These are phyloP conservation scores for Lophius piscatorius DNA, from an alignment of 2,113 vertebrate genomes.

Conservation along the genomic window DNA sequence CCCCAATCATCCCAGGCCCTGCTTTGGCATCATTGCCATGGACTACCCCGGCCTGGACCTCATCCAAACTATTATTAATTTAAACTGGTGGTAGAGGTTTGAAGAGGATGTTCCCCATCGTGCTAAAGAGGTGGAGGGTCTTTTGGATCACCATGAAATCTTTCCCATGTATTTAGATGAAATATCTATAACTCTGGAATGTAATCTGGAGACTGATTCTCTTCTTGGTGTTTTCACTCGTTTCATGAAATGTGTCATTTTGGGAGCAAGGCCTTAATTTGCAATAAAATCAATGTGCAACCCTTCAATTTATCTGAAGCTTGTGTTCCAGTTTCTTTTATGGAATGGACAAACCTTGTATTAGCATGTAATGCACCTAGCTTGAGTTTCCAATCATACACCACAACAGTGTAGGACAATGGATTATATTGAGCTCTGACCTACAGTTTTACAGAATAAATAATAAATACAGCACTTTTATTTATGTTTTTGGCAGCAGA, in stretches of 20 bases:
- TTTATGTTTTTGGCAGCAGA: too few relatives aligned
- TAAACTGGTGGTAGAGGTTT: conserved; percentile 62
- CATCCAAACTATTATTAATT: conserved; percentile 68
- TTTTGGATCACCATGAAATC: background rate
- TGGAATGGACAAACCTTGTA: too few relatives aligned
- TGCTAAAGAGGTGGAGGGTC: background rate
- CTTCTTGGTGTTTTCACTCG: background rate
- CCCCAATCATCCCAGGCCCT: conserved; percentile 32
- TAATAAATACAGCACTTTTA: too few relatives aligned
- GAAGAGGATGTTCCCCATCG: background rate
- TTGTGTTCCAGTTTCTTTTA: too few relatives aligned
- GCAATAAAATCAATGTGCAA: too few relatives aligned
- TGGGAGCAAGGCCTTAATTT: background rate
- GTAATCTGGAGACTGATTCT: background rate
- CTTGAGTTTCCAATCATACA: too few relatives aligned
- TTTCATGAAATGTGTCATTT: background rate
- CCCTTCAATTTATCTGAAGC: too few relatives aligned
- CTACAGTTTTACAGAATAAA: too few relatives aligned
- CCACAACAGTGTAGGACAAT: too few relatives aligned
- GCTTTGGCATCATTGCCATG: conserved; percentile 81
- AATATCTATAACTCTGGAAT: background rate
- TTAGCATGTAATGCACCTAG: too few relatives aligned
- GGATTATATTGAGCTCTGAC: too few relatives aligned
- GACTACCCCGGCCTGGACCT: conserved; percentile 79
- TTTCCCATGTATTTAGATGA: background rate